These are phyloP conservation scores for Troglohyphantes excavatus DNA, from an alignment of 2,888 invertebrate species.

Conservation along the genomic window DNA sequence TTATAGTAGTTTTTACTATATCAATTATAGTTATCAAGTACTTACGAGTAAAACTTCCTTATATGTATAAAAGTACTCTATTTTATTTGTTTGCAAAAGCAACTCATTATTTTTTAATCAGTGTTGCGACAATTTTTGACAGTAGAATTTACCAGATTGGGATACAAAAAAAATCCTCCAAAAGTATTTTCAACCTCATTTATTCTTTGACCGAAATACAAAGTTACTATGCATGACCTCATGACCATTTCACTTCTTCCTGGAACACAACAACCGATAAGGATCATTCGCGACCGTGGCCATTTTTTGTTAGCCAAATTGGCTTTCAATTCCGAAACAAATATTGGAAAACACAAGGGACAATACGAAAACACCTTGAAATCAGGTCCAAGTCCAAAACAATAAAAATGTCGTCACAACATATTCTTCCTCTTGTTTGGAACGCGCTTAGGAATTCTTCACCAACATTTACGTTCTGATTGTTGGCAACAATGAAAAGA, in stretches of 20 bases:
- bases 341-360: neutral
- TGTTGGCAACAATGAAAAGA: conserved; percentile 63
- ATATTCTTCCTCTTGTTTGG: conserved; percentile 21
- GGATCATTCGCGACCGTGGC: conserved; percentile 6
- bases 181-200: no score
- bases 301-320: conserved; percentile 25
- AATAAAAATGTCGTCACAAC: conserved; percentile 53
- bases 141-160: no score
- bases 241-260: conserved; percentile 20
- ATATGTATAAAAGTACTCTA: no score
- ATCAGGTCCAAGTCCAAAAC: conserved; percentile 18
- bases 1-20: no score
- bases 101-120: no score
- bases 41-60: no score
- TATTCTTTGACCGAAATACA: no score
- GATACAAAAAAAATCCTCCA: no score
- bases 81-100: no score
- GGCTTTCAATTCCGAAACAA: conserved; percentile 32
- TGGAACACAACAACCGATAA: conserved; percentile 17
- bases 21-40: no score
- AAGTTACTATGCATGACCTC: conserved; percentile 1
- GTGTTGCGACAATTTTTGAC: no score
- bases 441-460: conserved; percentile 47
- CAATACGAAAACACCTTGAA: conserved; percentile 53
- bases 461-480: conserved; percentile 66